phyloP scores from a whole-genome alignment of 1,140 invertebrate species.

The Himalopsyche phryganea region DNA sequence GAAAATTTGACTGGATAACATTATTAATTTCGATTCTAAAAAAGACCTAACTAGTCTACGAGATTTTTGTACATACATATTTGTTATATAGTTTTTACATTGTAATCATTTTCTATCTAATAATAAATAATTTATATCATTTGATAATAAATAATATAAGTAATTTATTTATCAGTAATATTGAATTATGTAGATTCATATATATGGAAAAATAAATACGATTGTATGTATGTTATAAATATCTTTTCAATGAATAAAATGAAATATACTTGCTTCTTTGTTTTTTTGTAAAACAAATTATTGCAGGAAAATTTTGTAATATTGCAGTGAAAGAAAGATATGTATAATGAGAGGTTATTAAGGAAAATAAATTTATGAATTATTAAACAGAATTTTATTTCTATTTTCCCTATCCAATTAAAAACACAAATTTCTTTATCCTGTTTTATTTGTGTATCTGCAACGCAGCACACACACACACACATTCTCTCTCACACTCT shows the following conservation, averaged over 20 bases:
- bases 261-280: constrained; percentile 31
- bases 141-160: constrained; percentile 28
- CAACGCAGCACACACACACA: no score
- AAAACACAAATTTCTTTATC: neutral
- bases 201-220: constrained; percentile 29
- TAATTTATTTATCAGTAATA: constrained; percentile 32
- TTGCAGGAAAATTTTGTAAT: constrained; percentile 28
- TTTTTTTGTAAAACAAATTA: constrained; percentile 21
- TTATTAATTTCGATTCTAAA: constrained; percentile 1
- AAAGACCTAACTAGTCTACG: constrained; percentile 20
- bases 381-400: constrained; percentile 18
- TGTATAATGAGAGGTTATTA: constrained; percentile 34
- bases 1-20: neutral
- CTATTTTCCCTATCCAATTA: neutral
- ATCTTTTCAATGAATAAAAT: constrained; percentile 22
- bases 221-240: constrained; percentile 26
- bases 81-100: constrained; percentile 32
- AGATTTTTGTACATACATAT: constrained; percentile 30
- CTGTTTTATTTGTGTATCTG: neutral
- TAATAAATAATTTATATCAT: constrained; percentile 32
- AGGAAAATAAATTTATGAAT: constrained; percentile 35
- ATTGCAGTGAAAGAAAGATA: constrained; percentile 31
- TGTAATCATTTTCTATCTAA: constrained; percentile 30
- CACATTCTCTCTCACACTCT: no score
- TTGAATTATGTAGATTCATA: constrained; percentile 30